Conservation (phyloP, 2,797 vertebrate species). For the Pteropus rufus region DNA sequence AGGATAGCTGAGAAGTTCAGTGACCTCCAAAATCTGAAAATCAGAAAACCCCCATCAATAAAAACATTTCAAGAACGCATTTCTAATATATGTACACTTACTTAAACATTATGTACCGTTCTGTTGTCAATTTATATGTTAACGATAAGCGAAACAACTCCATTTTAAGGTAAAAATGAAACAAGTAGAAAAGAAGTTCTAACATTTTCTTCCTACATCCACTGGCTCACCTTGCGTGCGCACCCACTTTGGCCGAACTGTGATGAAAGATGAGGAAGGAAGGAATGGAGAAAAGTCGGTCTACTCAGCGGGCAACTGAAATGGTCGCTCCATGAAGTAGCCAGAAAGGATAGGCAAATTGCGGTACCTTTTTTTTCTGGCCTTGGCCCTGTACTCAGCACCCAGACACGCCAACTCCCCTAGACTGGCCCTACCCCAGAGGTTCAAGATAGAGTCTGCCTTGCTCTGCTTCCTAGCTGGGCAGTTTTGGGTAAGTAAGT, state of each 20-base stretch:
- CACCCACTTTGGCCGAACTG: fast-evolving
- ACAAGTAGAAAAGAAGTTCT: not conserved
- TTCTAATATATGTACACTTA: not conserved
- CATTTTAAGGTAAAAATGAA: not conserved
- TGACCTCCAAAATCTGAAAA: not conserved
- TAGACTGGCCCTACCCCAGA: too few species aligned
- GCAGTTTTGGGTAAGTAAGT: not conserved
- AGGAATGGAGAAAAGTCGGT: not conserved
- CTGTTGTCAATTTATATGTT: not conserved
- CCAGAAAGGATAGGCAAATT: not conserved
- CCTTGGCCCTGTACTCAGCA: not conserved
- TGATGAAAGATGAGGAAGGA: not conserved
- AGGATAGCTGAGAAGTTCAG: not conserved
- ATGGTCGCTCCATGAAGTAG: too few species aligned
- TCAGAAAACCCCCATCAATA: not conserved
- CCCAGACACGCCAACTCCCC: too few species aligned
- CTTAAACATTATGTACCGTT: not conserved
- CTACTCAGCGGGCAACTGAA: not conserved
- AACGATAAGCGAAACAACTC: not conserved
- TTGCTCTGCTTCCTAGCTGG: not conserved
- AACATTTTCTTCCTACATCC: not conserved
- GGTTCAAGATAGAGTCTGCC: not conserved
- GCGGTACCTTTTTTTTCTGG: not conserved
- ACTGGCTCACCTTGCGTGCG: fast-evolving
- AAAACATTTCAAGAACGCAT: not conserved